A percentile compares a stretch with the other conserved stretches of the same genome.
phyloP scores from a whole-genome alignment of 2,113 vertebrate genomes.

The Pygoscelis antarcticus region DNA sequence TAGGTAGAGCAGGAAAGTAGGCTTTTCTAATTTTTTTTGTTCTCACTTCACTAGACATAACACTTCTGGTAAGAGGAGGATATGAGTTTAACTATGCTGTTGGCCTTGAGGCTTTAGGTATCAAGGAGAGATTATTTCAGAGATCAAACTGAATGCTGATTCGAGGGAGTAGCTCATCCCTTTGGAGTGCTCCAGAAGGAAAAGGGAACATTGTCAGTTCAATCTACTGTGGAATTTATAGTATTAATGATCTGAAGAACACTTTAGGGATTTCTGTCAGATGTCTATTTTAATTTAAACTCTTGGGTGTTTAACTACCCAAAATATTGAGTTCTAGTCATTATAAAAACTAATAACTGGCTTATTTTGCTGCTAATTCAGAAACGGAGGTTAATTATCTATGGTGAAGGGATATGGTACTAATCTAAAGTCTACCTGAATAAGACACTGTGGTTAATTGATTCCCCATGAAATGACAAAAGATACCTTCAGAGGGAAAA shows the following conservation, averaged over 20 bases:
- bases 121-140: slow-evolving; percentile 67
- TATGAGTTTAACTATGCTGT: slow-evolving; percentile 2
- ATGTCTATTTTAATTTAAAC: slow-evolving; percentile 85
- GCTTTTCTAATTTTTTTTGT: background rate
- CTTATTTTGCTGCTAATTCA: slow-evolving; percentile 80
- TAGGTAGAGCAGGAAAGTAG: background rate
- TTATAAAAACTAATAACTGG: slow-evolving; percentile 83
- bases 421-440: slow-evolving; percentile 79
- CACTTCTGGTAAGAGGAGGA: slow-evolving; percentile 13
- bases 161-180: slow-evolving; percentile 66
- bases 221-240: slow-evolving; percentile 74
- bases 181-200: slow-evolving; percentile 65
- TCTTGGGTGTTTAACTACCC: slow-evolving; percentile 80
- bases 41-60: background rate
- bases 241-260: slow-evolving; percentile 80
- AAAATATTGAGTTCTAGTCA: slow-evolving; percentile 82
- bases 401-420: slow-evolving; percentile 72
- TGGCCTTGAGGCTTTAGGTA: slow-evolving; percentile 66
- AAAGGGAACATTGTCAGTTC: slow-evolving; percentile 73
- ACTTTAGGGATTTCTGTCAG: slow-evolving; percentile 78
- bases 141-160: slow-evolving; percentile 75
- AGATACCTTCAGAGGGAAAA: slow-evolving; percentile 54
- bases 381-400: slow-evolving; percentile 83
- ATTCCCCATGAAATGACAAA: slow-evolving; percentile 69
- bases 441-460: slow-evolving; percentile 74